Evolutionary conservation across 2,888 invertebrate genomes (phyloP).

Genomic region (Polietes domitor): DNA sequence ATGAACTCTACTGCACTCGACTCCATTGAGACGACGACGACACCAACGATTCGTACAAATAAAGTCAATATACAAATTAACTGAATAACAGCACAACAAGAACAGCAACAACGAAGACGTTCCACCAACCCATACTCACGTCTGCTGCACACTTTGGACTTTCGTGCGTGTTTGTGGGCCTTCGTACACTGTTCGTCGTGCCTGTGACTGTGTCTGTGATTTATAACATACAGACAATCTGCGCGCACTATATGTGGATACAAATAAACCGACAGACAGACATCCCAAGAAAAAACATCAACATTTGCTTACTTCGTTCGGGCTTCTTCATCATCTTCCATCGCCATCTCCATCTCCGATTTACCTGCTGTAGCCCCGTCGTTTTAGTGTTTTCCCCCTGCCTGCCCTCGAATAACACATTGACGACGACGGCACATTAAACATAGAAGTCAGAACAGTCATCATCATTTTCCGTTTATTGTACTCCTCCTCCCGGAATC

Average conservation of each 20-base stretch:
- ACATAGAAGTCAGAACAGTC: background rate
- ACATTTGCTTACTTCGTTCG: background rate
- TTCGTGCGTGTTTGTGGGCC: background rate
- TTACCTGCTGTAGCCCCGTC: slow-evolving; percentile 1
- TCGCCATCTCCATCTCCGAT: background rate
- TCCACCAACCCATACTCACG: background rate
- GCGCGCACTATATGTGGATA: slow-evolving; percentile 31
- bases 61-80: slow-evolving; percentile 47
- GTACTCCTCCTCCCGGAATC: background rate
- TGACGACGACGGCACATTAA: too few relatives aligned
- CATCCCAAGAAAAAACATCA: background rate
- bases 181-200: background rate
- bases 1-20: slow-evolving; percentile 11
- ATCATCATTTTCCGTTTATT: slow-evolving; percentile 24
- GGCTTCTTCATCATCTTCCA: background rate
- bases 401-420: background rate
- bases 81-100: background rate
- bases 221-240: slow-evolving; percentile 32
- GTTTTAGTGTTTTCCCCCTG: background rate
- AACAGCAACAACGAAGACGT: too few relatives aligned
- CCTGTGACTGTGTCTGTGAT: slow-evolving; percentile 19
- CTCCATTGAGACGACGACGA: background rate
- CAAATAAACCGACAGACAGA: slow-evolving; percentile 5
- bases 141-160: background rate
- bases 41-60: background rate